These are phyloP conservation scores for Trichomalopsis sarcophagae DNA, from an alignment of 1,140 invertebrate genomes.

Conservation along the genomic window DNA sequence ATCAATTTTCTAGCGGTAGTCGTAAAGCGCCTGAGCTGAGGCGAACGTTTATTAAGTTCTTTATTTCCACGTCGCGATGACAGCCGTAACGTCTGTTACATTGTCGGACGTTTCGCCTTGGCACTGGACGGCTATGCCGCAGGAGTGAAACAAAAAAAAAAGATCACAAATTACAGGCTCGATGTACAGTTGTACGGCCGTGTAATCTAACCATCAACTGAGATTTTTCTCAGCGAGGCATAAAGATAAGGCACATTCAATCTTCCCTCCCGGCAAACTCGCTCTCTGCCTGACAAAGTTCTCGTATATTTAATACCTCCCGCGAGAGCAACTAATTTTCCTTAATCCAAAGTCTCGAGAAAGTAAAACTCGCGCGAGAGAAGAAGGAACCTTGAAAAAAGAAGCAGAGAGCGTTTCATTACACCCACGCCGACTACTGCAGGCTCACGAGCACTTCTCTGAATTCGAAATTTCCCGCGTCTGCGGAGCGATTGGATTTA, in stretches of 20 bases:
- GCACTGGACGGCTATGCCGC: neutral
- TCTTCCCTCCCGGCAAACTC: neutral
- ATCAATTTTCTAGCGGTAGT: neutral
- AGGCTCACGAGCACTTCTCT: neutral
- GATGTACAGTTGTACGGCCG: too few relatives aligned
- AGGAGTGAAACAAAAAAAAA: neutral
- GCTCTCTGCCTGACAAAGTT: too few relatives aligned
- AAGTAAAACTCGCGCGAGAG: neutral
- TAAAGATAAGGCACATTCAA: neutral
- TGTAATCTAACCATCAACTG: too few relatives aligned
- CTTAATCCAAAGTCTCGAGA: neutral
- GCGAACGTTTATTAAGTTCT: neutral
- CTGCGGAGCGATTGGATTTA: neutral
- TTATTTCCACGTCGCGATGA: neutral
- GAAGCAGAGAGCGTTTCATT: neutral
- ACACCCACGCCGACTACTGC: neutral
- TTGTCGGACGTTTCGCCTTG: neutral
- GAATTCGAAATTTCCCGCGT: slow-evolving; percentile 21
- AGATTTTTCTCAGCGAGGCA: too few relatives aligned
- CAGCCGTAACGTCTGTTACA: neutral
- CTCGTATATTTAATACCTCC: too few relatives aligned
- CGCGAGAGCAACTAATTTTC: neutral
- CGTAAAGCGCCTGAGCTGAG: neutral
- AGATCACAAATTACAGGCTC: too few relatives aligned
- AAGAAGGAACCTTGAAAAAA: neutral